These are phyloP conservation scores for Bufo gargarizans DNA, from an alignment of 2,113 vertebrate genomes.

Conservation along the genomic window DNA sequence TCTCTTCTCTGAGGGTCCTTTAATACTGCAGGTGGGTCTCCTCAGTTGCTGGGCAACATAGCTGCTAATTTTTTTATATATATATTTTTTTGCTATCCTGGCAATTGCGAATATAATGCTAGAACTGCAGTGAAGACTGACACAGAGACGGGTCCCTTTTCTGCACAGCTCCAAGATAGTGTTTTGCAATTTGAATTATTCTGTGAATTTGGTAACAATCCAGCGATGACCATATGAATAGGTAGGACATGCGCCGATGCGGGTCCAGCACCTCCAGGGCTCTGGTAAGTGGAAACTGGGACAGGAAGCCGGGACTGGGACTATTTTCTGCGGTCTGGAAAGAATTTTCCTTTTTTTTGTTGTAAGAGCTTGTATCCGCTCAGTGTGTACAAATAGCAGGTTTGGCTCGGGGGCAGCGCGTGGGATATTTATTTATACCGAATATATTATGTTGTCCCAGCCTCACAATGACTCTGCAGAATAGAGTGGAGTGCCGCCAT, in stretches of 20 bases:
- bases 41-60: no score
- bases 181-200: not conserved
- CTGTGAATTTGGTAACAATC: no score
- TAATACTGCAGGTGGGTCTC: no score
- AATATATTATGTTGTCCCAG: not conserved
- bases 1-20: no score
- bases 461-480: slow-evolving; percentile 20
- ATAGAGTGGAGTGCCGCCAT: not conserved
- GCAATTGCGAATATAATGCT: not conserved
- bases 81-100: not conserved
- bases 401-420: not conserved
- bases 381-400: not conserved
- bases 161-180: no score
- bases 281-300: not conserved
- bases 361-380: not conserved
- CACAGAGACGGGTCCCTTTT: not conserved
- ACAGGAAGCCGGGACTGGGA: slow-evolving; percentile 1
- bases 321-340: not conserved
- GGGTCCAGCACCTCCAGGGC: not conserved
- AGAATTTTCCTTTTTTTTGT: not conserved
- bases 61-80: no score
- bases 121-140: not conserved
- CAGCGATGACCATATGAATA: not conserved
- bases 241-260: not conserved
- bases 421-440: not conserved